A percentile compares a stretch with the other conserved stretches of the same genome.
phyloP scores from a whole-genome alignment of 2,888 invertebrate species.

The Drosophila prolongata region DNA sequence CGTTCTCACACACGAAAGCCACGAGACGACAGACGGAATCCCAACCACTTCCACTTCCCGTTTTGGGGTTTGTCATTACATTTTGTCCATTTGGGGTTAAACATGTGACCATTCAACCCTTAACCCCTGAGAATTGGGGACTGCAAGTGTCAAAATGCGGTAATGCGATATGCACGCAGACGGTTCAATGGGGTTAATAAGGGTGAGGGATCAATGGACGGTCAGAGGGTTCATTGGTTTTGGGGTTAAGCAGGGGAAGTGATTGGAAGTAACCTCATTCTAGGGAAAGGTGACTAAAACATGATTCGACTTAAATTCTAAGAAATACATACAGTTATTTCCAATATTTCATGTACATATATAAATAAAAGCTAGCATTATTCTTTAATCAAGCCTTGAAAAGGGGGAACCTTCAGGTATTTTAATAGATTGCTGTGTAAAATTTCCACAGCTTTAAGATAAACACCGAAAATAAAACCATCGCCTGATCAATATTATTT shows the following conservation, averaged over 20 bases:
- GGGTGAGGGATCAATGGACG: slow-evolving; percentile 22
- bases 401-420: too few species aligned
- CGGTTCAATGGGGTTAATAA: slow-evolving; percentile 27
- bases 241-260: slow-evolving; percentile 20
- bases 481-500: too few species aligned
- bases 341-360: too few species aligned
- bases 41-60: slow-evolving; percentile 80
- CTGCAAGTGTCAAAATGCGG: slow-evolving; percentile 35
- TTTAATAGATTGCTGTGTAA: too few species aligned
- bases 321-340: too few species aligned
- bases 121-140: slow-evolving; percentile 61
- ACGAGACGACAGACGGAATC: slow-evolving; percentile 11
- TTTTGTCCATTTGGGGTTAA: slow-evolving; percentile 17
- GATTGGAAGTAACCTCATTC: neutral
- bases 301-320: too few species aligned
- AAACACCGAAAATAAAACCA: too few species aligned
- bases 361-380: too few species aligned
- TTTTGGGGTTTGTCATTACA: slow-evolving; percentile 35
- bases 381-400: too few species aligned
- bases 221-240: slow-evolving; percentile 16
- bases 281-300: neutral
- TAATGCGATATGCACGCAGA: slow-evolving; percentile 35
- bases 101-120: slow-evolving; percentile 60
- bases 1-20: slow-evolving; percentile 64
- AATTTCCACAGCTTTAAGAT: too few species aligned